phyloP scores from a whole-genome alignment of 2,113 vertebrate species.

The Aramus guarauna region DNA sequence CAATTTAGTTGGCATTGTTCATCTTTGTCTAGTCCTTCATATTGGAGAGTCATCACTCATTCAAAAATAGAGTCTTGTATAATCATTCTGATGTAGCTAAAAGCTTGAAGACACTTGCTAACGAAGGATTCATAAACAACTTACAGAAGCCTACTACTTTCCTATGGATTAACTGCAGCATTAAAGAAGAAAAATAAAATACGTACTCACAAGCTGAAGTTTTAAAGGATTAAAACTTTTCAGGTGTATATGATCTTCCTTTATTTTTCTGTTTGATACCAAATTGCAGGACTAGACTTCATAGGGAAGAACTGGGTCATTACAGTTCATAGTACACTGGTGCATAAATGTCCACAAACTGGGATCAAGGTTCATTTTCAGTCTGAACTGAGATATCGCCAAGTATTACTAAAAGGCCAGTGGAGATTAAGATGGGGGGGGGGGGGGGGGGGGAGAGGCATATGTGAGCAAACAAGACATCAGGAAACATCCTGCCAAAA shows the following conservation, averaged over 20 bases:
- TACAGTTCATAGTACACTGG: not conserved
- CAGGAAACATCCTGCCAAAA: not conserved
- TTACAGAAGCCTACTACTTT: not conserved
- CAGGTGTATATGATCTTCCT: not conserved
- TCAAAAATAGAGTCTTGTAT: not conserved
- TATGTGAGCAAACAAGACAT: not conserved
- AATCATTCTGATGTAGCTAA: not conserved
- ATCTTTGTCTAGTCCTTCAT: not conserved
- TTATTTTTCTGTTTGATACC: not conserved
- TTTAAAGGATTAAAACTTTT: not conserved
- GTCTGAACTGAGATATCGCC: not conserved
- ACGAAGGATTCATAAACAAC: not conserved
- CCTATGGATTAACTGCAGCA: not conserved
- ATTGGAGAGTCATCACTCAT: not conserved
- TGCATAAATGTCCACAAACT: not conserved
- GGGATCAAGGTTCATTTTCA: not conserved
- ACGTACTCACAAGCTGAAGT: not conserved
- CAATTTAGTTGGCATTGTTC: not conserved
- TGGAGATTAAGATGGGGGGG: not conserved
- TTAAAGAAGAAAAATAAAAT: not conserved
- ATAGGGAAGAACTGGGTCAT: not conserved
- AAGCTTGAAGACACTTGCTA: not conserved
- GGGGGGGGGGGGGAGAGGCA: fast-evolving
- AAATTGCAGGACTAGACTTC: not conserved
- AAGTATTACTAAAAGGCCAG: not conserved